Evolutionary conservation across 2,888 invertebrate genomes (phyloP).

Genomic region (Hemistola chrysoprasaria): DNA sequence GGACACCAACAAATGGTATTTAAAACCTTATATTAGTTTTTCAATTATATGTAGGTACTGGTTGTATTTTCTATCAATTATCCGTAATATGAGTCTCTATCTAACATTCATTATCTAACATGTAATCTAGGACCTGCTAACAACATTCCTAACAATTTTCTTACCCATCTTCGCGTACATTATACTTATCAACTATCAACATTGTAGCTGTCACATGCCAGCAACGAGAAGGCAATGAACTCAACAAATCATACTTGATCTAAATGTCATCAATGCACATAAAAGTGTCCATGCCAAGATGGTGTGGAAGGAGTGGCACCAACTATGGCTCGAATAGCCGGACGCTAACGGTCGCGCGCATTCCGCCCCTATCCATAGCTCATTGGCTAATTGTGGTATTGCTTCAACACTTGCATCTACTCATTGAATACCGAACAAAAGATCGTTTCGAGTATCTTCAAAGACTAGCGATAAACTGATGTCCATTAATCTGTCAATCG

Average conservation of each 20-base stretch:
- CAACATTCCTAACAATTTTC: slow-evolving; percentile 3
- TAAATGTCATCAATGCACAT: slow-evolving; percentile 30
- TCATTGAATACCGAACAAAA: slow-evolving; percentile 24
- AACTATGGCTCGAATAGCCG: slow-evolving; percentile 61
- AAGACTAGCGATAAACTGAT: background rate
- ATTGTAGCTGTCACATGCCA: slow-evolving; percentile 1
- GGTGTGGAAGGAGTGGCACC: slow-evolving; percentile 50
- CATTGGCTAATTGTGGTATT: slow-evolving; percentile 62
- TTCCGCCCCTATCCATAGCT: slow-evolving; percentile 49
- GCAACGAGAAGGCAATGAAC: slow-evolving; percentile 17
- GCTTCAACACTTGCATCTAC: slow-evolving; percentile 26
- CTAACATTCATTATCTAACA: background rate
- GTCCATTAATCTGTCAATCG: slow-evolving; percentile 5
- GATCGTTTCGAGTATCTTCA: slow-evolving; percentile 5
- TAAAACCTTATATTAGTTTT: too few relatives aligned
- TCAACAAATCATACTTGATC: slow-evolving; percentile 29
- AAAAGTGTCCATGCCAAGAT: slow-evolving; percentile 27
- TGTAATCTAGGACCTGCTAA: too few relatives aligned
- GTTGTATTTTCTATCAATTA: too few relatives aligned
- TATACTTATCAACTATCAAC: slow-evolving; percentile 1
- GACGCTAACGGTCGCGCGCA: slow-evolving; percentile 76
- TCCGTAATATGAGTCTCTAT: too few relatives aligned
- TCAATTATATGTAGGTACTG: too few relatives aligned
- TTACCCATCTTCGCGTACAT: too few relatives aligned
- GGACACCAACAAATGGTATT: too few relatives aligned